Evolutionary conservation across 2,113 vertebrate genomes (phyloP), one percentile per base, ranked within the genome.

Genomic region (Pseudonaja textilis): DNA sequence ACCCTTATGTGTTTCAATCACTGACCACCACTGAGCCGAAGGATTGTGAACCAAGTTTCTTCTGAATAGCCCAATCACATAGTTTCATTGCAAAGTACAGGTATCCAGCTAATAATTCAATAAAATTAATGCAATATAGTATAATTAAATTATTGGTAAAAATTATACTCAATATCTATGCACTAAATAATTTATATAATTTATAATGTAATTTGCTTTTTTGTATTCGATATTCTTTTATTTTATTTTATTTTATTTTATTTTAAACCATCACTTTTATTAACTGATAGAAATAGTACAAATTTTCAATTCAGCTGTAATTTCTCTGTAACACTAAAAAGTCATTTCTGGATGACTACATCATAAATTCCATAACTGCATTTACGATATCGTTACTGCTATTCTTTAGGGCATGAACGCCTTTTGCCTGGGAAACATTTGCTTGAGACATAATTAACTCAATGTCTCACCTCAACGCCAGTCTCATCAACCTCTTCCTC

Each of bases 221-320:
- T 5, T 12, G 14, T n/a, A 64, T 64, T 64, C 9, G 25, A 59
- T 45, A 45, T 45, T 45, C 42, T 42, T n/a, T n/a, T n/a, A n/a
- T n/a, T n/a, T n/a, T n/a, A n/a, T n/a, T 47, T 47, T 47, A 6
- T 47, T 47, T 47, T 47, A n/a, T 47, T 47, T 74, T 34, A 56
- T 86, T 89, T 90, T 98, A 99, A 99, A 97, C 98, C 98, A 98
- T 98, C 98, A 98, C 97, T 99, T 99, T 99, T 99, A 99, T 99
- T 98, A 96, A 98, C 97, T 93, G 97, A 98, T 99, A 99, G 98
- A 99, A 99, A 99, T 98, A 99, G 98, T 99, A 99, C 98, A 99
- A 99, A 99, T 97, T 97, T 97, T 97, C 97, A 97, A 98, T 96
- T 98, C 98, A 98, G 98, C 97, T 97, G 98, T 96, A 97, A 97